Evolutionary conservation across 1,140 invertebrate genomes (phyloP), one percentile per base, ranked within the genome.

Genomic region (Hylaeus volcanicus): DNA sequence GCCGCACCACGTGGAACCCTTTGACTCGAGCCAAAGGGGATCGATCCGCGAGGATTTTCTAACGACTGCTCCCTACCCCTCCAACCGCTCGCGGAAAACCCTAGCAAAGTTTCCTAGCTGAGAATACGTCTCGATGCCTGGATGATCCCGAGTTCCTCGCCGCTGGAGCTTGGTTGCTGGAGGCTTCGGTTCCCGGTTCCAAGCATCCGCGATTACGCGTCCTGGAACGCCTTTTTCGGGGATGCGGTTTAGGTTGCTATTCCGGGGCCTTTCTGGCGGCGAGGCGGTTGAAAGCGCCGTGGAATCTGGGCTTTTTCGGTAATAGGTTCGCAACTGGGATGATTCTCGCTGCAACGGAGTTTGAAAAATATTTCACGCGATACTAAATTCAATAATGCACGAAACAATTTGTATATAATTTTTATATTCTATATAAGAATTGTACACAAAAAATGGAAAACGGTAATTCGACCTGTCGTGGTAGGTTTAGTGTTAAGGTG

Each of bases 11-110:
- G 39, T 6, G 41, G 37, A 12, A 12, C 60, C 80, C 85, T 78
- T 87, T 87, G 77, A 83, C 77, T 43, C 61, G 53, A 26, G 14
- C 45, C 66, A 65, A 78, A 83, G 74, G 73, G 65, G 78, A 76
- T 86, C 81, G 81, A 86, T 86, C 71, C 84, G n/a, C n/a, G 12
- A n/a, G 66, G 41, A 82, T 85, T 72, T 82, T 75, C 75, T 63
- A 85, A 86, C 83, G 71, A 86, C 66, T 66, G 39, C 45, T 5
- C 63, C 65, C 37, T 66, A 61, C 78, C 26, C 53, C 45, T 12
- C 43, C 61, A 43, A 11, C 53, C 9, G 8, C 11, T 14, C 6
- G 69, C 51, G 51, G n/a, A 45, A 83, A 64, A 76, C 48, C 45
- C 68, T 45, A 53, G 66, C 51, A 53, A 83, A 63, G 15, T 73